phyloP scores from a whole-genome alignment of 2,888 invertebrate genomes.

The Rhabditophanes sp. region DNA sequence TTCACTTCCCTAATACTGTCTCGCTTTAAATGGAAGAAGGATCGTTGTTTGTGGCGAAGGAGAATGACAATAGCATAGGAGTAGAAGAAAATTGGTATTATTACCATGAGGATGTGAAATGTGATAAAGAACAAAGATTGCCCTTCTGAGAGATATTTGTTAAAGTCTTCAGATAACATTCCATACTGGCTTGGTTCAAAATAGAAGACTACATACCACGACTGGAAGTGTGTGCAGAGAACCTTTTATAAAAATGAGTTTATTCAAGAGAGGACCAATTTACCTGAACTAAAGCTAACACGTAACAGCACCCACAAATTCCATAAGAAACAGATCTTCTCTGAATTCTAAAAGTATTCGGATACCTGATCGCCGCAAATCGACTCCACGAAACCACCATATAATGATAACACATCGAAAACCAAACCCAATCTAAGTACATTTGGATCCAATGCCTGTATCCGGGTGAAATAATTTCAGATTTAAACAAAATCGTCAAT shows the following conservation, averaged over 20 bases:
- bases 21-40: slow-evolving; percentile 8
- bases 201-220: slow-evolving; percentile 40
- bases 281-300: slow-evolving; percentile 30
- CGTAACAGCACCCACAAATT: slow-evolving; percentile 26
- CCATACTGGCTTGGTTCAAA: slow-evolving; percentile 36
- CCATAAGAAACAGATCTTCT: slow-evolving; percentile 18
- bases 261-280: slow-evolving; percentile 9
- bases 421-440: slow-evolving; percentile 40
- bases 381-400: slow-evolving; percentile 32
- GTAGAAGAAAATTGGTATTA: slow-evolving; percentile 35
- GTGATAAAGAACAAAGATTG: slow-evolving; percentile 20
- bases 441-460: slow-evolving; percentile 33
- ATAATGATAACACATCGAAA: slow-evolving; percentile 39
- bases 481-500: slow-evolving; percentile 28
- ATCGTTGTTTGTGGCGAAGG: slow-evolving; percentile 18
- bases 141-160: slow-evolving; percentile 22
- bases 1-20: slow-evolving; percentile 6
- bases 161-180: slow-evolving; percentile 34
- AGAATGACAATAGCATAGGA: slow-evolving; percentile 21
- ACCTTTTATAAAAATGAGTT: slow-evolving; percentile 19
- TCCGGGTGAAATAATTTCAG: slow-evolving; percentile 21
- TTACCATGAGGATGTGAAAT: slow-evolving; percentile 29
- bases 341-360: slow-evolving; percentile 26
- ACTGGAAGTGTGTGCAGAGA: slow-evolving; percentile 34
- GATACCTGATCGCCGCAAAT: slow-evolving; percentile 31